Percentiles rank a stretch among this genome's conserved stretches.
These are phyloP conservation scores for Ornithoptera priamus DNA, from an alignment of 2,888 invertebrate species.

Conservation along the genomic window DNA sequence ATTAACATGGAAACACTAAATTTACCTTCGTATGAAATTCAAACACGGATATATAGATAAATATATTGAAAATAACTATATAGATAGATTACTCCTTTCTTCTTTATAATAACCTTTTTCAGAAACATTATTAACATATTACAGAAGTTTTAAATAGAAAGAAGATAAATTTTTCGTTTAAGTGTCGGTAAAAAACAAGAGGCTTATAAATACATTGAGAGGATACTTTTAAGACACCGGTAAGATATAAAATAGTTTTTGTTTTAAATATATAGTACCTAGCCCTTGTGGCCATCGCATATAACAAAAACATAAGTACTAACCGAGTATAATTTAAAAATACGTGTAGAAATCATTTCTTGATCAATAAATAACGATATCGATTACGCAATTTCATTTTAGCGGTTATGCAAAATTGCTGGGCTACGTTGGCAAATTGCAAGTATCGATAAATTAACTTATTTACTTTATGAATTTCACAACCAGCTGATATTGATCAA, in stretches of 20 bases:
- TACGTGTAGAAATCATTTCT: conserved; percentile 5
- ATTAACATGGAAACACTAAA: no score
- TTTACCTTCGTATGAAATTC: no score
- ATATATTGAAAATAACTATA: no score
- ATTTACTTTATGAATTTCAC: conserved; percentile 27
- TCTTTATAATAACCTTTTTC: no score
- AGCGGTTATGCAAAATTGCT: conserved; percentile 31
- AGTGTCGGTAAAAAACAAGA: conserved; percentile 76
- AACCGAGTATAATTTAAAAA: neutral
- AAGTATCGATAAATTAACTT: conserved; percentile 28
- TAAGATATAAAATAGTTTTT: conserved; percentile 1
- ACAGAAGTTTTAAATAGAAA: neutral
- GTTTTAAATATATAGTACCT: neutral
- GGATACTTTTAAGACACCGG: conserved; percentile 47
- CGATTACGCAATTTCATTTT: conserved; percentile 31
- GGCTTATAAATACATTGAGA: conserved; percentile 73
- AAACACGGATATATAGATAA: no score
- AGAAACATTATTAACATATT: neutral
- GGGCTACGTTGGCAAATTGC: conserved; percentile 30
- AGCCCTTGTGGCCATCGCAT: neutral
- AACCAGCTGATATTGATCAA: conserved; percentile 27
- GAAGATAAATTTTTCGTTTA: conserved; percentile 30
- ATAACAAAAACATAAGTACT: neutral
- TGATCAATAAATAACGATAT: conserved; percentile 22
- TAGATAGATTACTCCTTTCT: no score